Conservation (phyloP, 1,140 invertebrate species). For the Calycopis cecrops region DNA sequence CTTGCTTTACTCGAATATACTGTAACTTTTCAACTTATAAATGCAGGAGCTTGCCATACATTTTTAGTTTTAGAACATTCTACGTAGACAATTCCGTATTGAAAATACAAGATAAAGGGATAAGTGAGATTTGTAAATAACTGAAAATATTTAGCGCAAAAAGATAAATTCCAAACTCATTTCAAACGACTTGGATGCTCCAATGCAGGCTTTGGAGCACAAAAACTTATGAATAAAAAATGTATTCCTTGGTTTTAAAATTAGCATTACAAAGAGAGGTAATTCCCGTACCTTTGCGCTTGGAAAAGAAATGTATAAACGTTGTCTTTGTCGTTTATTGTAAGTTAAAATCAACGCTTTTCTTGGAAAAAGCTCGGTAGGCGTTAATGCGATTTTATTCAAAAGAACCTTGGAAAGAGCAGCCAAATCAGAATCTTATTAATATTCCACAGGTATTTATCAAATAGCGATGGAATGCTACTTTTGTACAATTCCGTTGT, state of each 20-base stretch:
- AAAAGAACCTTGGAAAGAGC: conserved; percentile 15
- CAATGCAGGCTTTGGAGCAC: conserved; percentile 61
- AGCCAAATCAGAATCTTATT: conserved; percentile 16
- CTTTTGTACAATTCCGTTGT: conserved; percentile 3
- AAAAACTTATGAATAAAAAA: conserved; percentile 75
- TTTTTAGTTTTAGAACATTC: no score
- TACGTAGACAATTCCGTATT: no score
- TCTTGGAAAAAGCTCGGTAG: conserved; percentile 16
- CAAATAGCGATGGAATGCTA: conserved; percentile 10
- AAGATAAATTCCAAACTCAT: conserved; percentile 58
- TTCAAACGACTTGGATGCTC: conserved; percentile 60
- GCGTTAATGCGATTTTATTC: conserved; percentile 21
- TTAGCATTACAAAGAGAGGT: conserved; percentile 73
- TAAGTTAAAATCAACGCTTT: conserved; percentile 62
- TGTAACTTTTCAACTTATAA: no score
- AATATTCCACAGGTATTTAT: conserved; percentile 8
- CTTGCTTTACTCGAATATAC: no score
- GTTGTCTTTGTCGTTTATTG: conserved; percentile 57
- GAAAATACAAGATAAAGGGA: background rate
- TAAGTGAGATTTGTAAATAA: background rate
- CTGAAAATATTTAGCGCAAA: conserved; percentile 41
- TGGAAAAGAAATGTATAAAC: conserved; percentile 64
- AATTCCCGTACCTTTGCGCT: conserved; percentile 67
- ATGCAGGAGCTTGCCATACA: no score
- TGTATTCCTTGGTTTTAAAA: conserved; percentile 74